phyloP scores from a whole-genome alignment of 2,797 vertebrate genomes.

The Halcyon smyrnensis region DNA sequence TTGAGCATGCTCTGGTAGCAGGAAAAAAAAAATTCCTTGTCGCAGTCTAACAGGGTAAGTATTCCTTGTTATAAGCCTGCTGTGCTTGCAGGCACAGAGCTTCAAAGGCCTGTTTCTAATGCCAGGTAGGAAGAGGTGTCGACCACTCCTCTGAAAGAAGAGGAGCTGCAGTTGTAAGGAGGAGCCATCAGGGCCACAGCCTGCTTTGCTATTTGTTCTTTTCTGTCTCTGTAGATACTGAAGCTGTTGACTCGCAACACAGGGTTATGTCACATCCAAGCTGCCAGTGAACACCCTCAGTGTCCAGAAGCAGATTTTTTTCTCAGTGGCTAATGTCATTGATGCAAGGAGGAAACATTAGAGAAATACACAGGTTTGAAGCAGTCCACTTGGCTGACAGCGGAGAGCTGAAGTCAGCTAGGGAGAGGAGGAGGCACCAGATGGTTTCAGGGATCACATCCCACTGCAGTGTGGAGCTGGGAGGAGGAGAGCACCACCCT shows the following conservation, averaged over 20 bases:
- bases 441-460: neutral
- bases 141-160: neutral
- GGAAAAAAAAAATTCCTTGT: neutral
- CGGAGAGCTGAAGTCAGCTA: neutral
- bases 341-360: neutral
- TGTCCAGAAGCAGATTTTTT: neutral
- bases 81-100: neutral
- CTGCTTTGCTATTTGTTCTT: neutral
- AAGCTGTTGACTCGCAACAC: neutral
- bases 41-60: neutral
- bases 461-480: neutral
- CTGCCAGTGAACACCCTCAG: neutral
- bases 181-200: neutral
- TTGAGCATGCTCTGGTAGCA: neutral
- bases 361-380: neutral
- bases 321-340: neutral
- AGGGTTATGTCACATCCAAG: neutral
- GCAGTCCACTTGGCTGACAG: neutral
- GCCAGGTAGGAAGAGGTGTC: neutral
- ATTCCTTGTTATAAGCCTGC: neutral
- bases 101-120: neutral
- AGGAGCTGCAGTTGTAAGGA: neutral
- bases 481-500: neutral
- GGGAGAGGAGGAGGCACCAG: neutral
- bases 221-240: neutral